phyloP scores from a whole-genome alignment of 1,140 invertebrate species.

The Diorhabda elongata region DNA sequence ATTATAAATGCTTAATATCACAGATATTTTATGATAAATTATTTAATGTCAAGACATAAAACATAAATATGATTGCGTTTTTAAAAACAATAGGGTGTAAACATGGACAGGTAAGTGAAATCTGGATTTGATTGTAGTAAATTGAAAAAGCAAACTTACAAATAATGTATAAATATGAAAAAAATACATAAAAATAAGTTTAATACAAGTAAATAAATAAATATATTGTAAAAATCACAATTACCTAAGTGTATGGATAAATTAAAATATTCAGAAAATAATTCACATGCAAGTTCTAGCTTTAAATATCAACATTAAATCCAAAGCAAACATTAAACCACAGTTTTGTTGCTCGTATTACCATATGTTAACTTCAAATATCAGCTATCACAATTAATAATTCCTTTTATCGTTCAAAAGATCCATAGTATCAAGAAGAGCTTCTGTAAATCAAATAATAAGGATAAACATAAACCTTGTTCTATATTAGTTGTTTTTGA shows the following conservation, averaged over 20 bases:
- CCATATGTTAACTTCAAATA: slow-evolving; percentile 19
- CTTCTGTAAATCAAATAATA: slow-evolving; percentile 21
- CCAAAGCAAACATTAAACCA: not conserved
- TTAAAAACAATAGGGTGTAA: too few species aligned
- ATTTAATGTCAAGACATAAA: too few species aligned
- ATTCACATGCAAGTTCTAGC: not conserved
- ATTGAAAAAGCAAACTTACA: not conserved
- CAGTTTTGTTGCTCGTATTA: not conserved
- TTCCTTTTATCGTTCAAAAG: slow-evolving; percentile 16
- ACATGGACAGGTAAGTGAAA: too few species aligned
- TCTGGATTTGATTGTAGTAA: too few species aligned
- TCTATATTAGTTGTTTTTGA: not conserved
- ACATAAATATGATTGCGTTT: too few species aligned
- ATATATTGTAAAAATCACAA: too few species aligned
- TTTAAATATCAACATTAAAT: not conserved
- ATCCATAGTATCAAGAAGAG: slow-evolving; percentile 18
- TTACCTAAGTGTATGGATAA: too few species aligned
- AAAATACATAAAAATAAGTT: not conserved
- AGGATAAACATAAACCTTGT: not conserved
- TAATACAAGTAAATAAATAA: too few species aligned
- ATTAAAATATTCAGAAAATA: too few species aligned
- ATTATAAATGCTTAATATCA: too few species aligned
- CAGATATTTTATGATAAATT: too few species aligned
- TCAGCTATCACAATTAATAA: slow-evolving; percentile 4
- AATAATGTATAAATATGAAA: not conserved